Evolutionary conservation across 2,113 vertebrate genomes (phyloP), one percentile per base, ranked within the genome.

Genomic region (Trematocara marginatum): DNA sequence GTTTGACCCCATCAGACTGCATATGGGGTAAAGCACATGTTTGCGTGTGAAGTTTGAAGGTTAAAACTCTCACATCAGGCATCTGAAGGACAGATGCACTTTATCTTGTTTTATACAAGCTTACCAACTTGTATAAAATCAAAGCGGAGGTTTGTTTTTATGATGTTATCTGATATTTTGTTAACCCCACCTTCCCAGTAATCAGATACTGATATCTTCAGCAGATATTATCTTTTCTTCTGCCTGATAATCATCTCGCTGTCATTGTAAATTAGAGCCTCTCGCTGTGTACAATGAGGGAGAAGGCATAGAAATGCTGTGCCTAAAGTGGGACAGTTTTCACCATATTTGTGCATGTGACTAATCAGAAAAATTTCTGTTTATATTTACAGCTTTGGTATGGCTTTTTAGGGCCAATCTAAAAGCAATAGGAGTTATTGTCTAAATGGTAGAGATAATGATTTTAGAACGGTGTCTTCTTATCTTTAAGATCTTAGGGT

Each of bases 311-410:
- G 7, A 71, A 71, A 71, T 71, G 40, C 20, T 45, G 40, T 26
- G 2, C 40, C 5, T 16, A 6, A 71, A 71, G 40, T 71, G 66
- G 66, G n/a, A 71, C 7, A 45, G 38, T 45, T 71, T 42, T 26
- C 13, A 71, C 20, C 40, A 16, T 10, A 45, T 45, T 26, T 26
- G 66, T 71, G 20, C 20, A 47, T 26, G 12, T 45, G 12, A 26
- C 7, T 45, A 6, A n/a, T 12, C 0, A 0, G 35, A 42, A 23
- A 40, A 8, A 8, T 0, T 2, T 23, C 2, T 42, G 38, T 71
- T 71, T 15, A 71, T 23, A 26, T 10, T 42, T 71, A 45, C 40
- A 23, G 40, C 35, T 45, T 26, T 23, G 1, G 7, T 26, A 3
- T 71, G 38, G 7, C 12, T 71, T 71, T 71, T 71, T 16, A 29